Percentiles rank a stretch among this genome's conserved stretches.
These are phyloP conservation scores for Axinella damicornis DNA, from an alignment of 37 sponge, comb jelly and placozoan genomes.

Conservation along the genomic window DNA sequence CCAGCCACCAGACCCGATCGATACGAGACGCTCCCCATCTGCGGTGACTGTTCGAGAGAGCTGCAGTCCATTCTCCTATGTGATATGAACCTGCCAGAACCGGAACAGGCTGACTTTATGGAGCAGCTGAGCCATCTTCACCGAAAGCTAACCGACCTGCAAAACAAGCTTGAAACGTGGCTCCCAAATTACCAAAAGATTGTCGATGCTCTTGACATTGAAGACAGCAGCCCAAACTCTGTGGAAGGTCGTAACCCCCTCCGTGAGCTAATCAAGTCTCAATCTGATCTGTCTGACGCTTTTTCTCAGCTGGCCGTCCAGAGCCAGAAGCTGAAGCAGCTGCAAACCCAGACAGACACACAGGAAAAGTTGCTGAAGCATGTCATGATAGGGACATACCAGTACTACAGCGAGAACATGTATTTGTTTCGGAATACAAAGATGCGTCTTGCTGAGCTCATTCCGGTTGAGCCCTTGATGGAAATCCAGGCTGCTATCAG, in stretches of 20 bases:
- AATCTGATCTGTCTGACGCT: slow-evolving; percentile 50
- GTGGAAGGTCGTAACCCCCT: slow-evolving; percentile 22
- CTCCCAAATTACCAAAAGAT: slow-evolving; percentile 43
- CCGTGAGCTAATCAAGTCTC: slow-evolving; percentile 20
- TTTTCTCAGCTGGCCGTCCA: slow-evolving; percentile 51
- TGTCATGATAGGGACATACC: slow-evolving; percentile 30
- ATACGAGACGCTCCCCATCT: slow-evolving; percentile 13
- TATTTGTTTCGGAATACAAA: slow-evolving; percentile 31
- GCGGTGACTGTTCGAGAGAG: slow-evolving; percentile 29
- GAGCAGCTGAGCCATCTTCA: slow-evolving; percentile 32
- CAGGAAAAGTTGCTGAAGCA: slow-evolving; percentile 44
- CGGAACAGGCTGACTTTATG: slow-evolving; percentile 18
- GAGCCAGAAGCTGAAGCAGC: slow-evolving; percentile 57
- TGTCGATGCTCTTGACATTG: slow-evolving; percentile 36
- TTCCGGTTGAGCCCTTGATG: slow-evolving; percentile 35
- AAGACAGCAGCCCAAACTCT: slow-evolving; percentile 3
- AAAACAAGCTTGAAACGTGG: slow-evolving; percentile 26
- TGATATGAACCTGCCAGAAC: background rate
- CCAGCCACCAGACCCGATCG: background rate
- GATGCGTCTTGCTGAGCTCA: slow-evolving; percentile 21
- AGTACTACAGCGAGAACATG: slow-evolving; percentile 67
- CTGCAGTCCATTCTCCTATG: slow-evolving; percentile 21
- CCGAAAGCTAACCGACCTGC: slow-evolving; percentile 4
- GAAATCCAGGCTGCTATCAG: slow-evolving; percentile 20
- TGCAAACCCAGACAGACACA: slow-evolving; percentile 37